These are phyloP conservation scores for Amblyornis subalaris DNA, from an alignment of 2,113 vertebrate species.

Conservation along the genomic window DNA sequence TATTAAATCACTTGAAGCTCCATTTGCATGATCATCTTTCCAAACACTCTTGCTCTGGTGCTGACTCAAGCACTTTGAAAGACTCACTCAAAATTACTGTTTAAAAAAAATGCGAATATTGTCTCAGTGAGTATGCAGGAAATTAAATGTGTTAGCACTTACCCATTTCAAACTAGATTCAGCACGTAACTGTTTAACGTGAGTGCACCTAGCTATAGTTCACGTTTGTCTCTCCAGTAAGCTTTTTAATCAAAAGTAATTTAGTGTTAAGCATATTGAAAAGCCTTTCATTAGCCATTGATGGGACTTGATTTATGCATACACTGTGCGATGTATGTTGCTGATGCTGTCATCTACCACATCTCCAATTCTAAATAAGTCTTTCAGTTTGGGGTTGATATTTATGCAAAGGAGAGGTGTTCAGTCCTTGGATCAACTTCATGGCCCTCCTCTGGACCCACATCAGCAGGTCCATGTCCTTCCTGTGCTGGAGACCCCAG, in stretches of 20 bases:
- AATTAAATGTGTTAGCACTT: constrained; percentile 55
- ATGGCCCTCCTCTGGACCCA: background rate
- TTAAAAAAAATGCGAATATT: background rate
- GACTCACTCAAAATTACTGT: constrained; percentile 22
- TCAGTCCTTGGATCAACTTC: background rate
- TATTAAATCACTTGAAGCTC: constrained; percentile 56
- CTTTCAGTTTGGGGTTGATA: background rate
- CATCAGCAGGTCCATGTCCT: fast-evolving
- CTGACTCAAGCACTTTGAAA: constrained; percentile 54
- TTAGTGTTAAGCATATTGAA: constrained; percentile 54
- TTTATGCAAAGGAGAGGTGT: background rate
- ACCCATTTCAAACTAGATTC: constrained; percentile 59
- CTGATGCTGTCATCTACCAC: background rate
- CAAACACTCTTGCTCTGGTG: background rate
- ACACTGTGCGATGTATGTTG: background rate
- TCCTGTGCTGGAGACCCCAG: background rate
- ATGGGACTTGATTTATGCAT: constrained; percentile 55
- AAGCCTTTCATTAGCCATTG: constrained; percentile 46
- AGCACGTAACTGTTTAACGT: constrained; percentile 44
- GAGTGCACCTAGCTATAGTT: constrained; percentile 54
- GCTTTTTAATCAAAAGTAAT: constrained; percentile 71
- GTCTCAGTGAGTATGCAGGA: constrained; percentile 24
- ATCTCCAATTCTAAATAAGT: constrained; percentile 15
- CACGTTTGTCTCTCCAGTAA: constrained; percentile 62
- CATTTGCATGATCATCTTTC: constrained; percentile 49